Evolutionary conservation across 2,113 vertebrate genomes (phyloP), one percentile per base, ranked within the genome.

Genomic region (Alligator sinensis): DNA sequence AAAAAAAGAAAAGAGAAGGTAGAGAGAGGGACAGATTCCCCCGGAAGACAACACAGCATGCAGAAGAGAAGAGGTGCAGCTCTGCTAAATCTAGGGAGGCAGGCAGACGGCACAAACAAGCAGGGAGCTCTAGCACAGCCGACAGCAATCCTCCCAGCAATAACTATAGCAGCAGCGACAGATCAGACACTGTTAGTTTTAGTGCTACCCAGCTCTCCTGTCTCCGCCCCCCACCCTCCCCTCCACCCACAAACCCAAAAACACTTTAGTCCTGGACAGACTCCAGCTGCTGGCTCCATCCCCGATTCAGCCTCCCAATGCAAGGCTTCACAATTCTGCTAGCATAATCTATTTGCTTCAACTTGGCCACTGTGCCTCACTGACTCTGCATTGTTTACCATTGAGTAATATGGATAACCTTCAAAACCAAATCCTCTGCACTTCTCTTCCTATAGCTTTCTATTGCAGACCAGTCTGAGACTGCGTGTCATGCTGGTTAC

Each of bases 281-380:
- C 95, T 98, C 99, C 99, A 99, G 97, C 97, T 97, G 97, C 98
- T 98, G 97, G 98, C 97, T 97, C 97, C 97, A 98, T 97, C 96
- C 98, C 98, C 98, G 92, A 98, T 98, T 99, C 98, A 99, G 98
- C 98, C 98, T 98, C 97, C 97, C 95, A 74, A 90, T 91, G 90
- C 96, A 97, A 96, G 98, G 98, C 98, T 96, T 96, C 86, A 47
- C 96, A 96, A 97, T 97, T 97, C 96, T 97, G 98, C 98, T 98
- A 97, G 97, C 98, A 96, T 96, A 96, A 97, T 95, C 97, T 97
- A 77, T 98, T 98, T 91, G 97, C 92, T 97, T 97, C 95, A 87
- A 90, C 96, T 96, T 90, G 96, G 96, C 97, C 96, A 93, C 90
- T 83, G 87, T 94, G 96, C 97, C 96, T 94, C 97, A 96, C 97